Evolutionary conservation across 2,888 invertebrate species (phyloP).

Genomic region (Oligia latruncula): DNA sequence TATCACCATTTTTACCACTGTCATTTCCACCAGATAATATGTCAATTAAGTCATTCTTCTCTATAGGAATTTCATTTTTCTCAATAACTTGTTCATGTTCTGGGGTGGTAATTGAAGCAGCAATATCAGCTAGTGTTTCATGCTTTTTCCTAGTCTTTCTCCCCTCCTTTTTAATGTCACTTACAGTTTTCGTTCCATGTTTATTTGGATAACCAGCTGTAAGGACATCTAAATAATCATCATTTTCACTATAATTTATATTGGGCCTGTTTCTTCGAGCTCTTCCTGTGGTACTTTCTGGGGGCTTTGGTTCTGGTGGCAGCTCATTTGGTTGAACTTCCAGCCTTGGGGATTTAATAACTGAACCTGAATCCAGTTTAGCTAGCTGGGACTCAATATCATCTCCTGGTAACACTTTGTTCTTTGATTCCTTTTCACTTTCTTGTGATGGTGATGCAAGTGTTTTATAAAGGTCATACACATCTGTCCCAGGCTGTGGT

Average conservation of each 20-base stretch:
- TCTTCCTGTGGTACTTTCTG: constrained; percentile 81
- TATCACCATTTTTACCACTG: constrained; percentile 74
- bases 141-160: constrained; percentile 83
- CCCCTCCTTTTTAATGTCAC: constrained; percentile 85
- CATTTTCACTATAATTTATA: constrained; percentile 90
- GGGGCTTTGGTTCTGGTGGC: constrained; percentile 85
- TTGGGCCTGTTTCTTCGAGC: constrained; percentile 87
- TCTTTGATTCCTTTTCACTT: constrained; percentile 74
- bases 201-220: constrained; percentile 82
- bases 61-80: constrained; percentile 75
- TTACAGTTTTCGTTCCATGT: constrained; percentile 81
- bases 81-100: constrained; percentile 74
- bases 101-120: constrained; percentile 66
- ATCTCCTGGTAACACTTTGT: constrained; percentile 74
- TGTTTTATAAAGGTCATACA: constrained; percentile 88
- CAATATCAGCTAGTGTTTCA: constrained; percentile 73
- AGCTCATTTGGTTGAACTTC: constrained; percentile 81
- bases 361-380: constrained; percentile 79
- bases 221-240: constrained; percentile 88
- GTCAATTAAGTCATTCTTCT: constrained; percentile 81
- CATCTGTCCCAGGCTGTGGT: constrained; percentile 87
- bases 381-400: constrained; percentile 84
- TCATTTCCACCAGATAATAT: constrained; percentile 80
- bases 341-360: constrained; percentile 77
- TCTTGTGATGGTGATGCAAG: constrained; percentile 87